These are phyloP conservation scores for Henicopernis longicauda DNA, from an alignment of 2,113 vertebrate species.

Conservation along the genomic window DNA sequence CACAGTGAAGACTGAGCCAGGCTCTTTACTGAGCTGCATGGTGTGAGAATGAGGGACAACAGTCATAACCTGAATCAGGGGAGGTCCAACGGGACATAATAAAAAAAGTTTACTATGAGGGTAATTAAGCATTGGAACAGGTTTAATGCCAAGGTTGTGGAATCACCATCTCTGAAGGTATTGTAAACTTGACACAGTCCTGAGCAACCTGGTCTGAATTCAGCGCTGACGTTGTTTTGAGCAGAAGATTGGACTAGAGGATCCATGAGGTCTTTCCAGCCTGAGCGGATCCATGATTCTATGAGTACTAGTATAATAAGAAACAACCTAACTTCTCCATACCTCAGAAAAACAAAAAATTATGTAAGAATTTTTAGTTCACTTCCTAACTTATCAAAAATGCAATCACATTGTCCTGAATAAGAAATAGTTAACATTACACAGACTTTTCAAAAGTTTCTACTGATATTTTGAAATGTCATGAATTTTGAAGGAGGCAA, in stretches of 20 bases:
- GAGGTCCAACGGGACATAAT: background rate
- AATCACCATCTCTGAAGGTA: background rate
- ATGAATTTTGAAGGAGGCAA: background rate
- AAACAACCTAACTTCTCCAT: background rate
- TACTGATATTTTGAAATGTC: background rate
- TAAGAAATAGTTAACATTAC: background rate
- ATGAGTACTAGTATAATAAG: rapidly evolving
- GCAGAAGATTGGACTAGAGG: background rate
- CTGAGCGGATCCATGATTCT: background rate
- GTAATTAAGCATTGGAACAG: background rate
- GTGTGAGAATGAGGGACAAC: background rate
- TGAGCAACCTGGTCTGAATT: background rate
- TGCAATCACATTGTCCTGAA: background rate
- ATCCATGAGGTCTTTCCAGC: background rate
- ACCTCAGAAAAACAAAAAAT: background rate
- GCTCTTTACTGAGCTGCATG: background rate
- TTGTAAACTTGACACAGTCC: background rate
- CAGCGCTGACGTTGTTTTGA: background rate
- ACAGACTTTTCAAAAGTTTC: background rate
- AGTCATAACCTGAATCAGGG: rapidly evolving
- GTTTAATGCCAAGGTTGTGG: background rate
- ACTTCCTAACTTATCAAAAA: background rate
- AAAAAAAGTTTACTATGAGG: background rate
- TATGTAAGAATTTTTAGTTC: background rate
- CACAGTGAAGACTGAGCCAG: rapidly evolving